phyloP scores from a whole-genome alignment of 2,797 vertebrate genomes.

The Nyctibius grandis region DNA sequence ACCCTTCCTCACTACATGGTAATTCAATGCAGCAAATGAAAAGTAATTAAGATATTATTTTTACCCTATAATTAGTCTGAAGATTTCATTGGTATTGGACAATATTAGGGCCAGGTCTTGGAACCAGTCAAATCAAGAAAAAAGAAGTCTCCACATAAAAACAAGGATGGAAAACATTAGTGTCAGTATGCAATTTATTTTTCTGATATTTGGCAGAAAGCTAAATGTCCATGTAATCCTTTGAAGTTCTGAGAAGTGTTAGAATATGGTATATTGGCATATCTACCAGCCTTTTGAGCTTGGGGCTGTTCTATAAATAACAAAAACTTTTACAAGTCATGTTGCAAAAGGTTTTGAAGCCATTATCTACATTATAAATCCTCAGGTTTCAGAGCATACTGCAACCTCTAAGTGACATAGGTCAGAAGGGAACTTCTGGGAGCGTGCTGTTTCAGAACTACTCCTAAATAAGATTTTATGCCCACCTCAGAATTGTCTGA shows the following conservation, averaged over 20 bases:
- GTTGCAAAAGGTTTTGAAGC: not conserved
- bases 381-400: not conserved
- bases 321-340: not conserved
- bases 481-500: not conserved
- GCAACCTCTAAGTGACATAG: not conserved
- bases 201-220: slow-evolving; percentile 34
- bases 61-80: not conserved
- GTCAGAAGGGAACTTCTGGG: not conserved
- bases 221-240: not conserved
- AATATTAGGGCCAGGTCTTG: not conserved
- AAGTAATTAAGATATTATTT: slow-evolving; percentile 20
- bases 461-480: not conserved
- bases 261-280: not conserved
- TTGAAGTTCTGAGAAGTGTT: slow-evolving; percentile 13
- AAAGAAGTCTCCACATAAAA: not conserved
- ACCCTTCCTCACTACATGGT: not conserved
- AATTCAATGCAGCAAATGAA: slow-evolving; percentile 6
- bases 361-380: not conserved
- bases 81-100: not conserved
- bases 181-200: slow-evolving; percentile 6
- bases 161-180: not conserved
- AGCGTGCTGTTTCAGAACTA: not conserved
- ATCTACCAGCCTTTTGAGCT: not conserved
- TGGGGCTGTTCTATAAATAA: not conserved
- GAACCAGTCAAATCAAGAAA: not conserved